Evolutionary conservation across 2,888 invertebrate species (phyloP).

Genomic region (Calliphora vomitoria): DNA sequence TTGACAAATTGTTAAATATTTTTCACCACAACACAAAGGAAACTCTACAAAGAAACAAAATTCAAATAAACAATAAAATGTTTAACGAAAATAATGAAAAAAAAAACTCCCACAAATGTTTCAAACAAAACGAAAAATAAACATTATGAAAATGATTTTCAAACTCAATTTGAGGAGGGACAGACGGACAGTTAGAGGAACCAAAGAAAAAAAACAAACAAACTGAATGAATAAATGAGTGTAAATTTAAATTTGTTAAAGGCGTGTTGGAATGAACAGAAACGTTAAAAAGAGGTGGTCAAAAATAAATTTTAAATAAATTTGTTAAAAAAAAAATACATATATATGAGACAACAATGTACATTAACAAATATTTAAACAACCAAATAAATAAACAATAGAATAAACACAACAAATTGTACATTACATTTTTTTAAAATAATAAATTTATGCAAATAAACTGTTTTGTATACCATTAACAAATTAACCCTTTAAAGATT

Average conservation of each 20-base stretch:
- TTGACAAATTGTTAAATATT: conserved; percentile 68
- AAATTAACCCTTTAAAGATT: neutral
- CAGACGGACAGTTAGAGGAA: neutral
- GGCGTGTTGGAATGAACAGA: conserved; percentile 59
- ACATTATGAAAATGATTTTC: conserved; percentile 39
- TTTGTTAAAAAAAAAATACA: conserved; percentile 50
- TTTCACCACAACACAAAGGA: conserved; percentile 19
- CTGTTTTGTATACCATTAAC: neutral
- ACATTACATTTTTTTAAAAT: neutral
- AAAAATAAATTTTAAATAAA: conserved; percentile 58
- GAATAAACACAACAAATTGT: conserved; percentile 33
- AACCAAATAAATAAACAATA: conserved; percentile 35
- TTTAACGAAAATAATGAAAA: neutral
- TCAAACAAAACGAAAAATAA: conserved; percentile 25
- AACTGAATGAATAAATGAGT: neutral
- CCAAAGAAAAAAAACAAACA: neutral
- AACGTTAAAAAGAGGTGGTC: conserved; percentile 61
- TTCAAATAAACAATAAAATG: conserved; percentile 27
- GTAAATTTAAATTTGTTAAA: conserved; percentile 35
- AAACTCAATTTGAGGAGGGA: conserved; percentile 21
- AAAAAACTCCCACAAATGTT: conserved; percentile 37
- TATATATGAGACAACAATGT: neutral
- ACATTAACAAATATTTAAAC: neutral
- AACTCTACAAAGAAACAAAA: neutral
- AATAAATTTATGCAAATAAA: conserved; percentile 24